Base-by-base conservation (phyloP, 1,140 invertebrate genomes). In the Whitmania pigra region DNA sequence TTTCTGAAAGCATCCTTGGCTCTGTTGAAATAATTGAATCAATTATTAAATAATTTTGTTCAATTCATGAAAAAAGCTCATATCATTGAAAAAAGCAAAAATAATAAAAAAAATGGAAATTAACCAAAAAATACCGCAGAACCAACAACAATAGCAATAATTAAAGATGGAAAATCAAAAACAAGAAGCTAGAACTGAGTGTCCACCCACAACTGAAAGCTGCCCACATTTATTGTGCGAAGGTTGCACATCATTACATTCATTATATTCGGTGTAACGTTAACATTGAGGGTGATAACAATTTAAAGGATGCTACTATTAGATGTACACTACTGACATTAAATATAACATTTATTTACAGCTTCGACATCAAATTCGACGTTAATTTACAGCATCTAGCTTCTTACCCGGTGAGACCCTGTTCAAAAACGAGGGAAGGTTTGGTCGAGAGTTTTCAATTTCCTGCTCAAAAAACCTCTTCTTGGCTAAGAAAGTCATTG, bases 381-480 rank as follows among this genome's bases (percentile, higher is more conserved):
- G 13, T 6, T 13, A 43, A 43, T 5, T 43, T 13, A 43, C 40
- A 13, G 40, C 13, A 6, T 43, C 40, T 43, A 0, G 11, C 43
- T 49, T 17, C 43, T 49, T n/a, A 63, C 57, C 57, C 22, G 57
- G 57, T 7, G 57, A 63, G 9, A 63, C 29, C 57, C 29, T 63
- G 29, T 6, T 25, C 29, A 63, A 13, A 13, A 15, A 25, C 57
- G 11, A 31, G 13, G 22, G 57, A 20, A 17, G 11, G 29, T 22
- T 63, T 15, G 57, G 57, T 13, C 29, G 22, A 63, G 57, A 63
- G 20, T 63, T 63, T 31, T 63, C 22, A 25, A 63, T 63, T 31
- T 63, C 57, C 29, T 63, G 22, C 57, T 63, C 57, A 18, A 63
- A 63, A 63, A 63, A 63, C 11, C 22, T 22, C 20, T 63, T 63